Evolutionary conservation across 2,113 vertebrate genomes (phyloP).

Genomic region (Phocoena phocoena): DNA sequence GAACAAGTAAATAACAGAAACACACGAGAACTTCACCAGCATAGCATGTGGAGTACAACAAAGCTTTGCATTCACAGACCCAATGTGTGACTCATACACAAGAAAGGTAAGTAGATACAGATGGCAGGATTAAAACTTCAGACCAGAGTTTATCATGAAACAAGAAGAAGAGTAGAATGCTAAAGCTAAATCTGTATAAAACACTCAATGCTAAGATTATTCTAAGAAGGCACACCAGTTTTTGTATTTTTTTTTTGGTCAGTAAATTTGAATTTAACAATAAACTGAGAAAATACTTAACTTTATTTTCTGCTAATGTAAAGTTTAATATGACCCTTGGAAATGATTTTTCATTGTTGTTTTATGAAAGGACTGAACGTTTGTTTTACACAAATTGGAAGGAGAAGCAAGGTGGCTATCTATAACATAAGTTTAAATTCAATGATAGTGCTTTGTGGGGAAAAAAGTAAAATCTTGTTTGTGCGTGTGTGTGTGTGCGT

Average conservation of each 20-base stretch:
- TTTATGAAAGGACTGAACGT: rapidly evolving
- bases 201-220: neutral
- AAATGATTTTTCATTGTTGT: neutral
- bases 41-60: neutral
- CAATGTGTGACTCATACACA: neutral
- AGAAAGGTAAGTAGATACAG: neutral
- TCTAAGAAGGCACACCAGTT: neutral
- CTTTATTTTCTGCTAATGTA: neutral
- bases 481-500: neutral
- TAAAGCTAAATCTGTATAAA: neutral
- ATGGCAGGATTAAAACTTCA: neutral
- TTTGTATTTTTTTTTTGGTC: neutral
- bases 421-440: neutral
- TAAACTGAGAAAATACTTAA: neutral
- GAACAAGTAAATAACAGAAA: neutral
- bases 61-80: neutral
- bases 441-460: neutral
- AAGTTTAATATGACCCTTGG: neutral
- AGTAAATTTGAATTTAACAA: neutral
- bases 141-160: neutral
- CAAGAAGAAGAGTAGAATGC: no score
- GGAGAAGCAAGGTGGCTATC: neutral
- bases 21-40: neutral
- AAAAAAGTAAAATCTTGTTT: neutral
- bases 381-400: neutral